Evolutionary conservation across 2,797 vertebrate species (phyloP), one percentile per base, ranked within the genome.

Genomic region (Chromobotia macracanthus): DNA sequence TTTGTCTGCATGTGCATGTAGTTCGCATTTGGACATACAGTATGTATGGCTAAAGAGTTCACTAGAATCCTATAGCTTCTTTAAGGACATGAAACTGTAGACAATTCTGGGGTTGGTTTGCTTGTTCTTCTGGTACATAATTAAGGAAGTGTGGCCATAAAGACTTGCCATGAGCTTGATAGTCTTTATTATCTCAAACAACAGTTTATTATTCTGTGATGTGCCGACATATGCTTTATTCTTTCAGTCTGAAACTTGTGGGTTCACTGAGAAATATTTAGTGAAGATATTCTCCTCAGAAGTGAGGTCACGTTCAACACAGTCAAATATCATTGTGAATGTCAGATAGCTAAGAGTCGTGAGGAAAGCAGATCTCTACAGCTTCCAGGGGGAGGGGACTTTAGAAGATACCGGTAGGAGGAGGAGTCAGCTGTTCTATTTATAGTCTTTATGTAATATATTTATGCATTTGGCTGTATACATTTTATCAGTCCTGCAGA

Each of bases 131-230:
- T 83, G 82, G 77, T 72, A 46, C 63, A 63, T 23, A 35, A 67
- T 72, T 12, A 83, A 75, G 31, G 60, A 75, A 74, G 48, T 4
- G 11, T 74, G 65, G 69, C 55, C 19, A 18, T 44, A 7, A 51
- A 72, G 38, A 56, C 53, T n/a, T n/a, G n/a, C n/a, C n/a, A n/a
- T 15, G 28, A 58, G 63, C 69, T n/a, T 0, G 9, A 69, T 38
- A 64, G 69, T 64, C 66, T 68, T 56, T 79, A 70, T 64, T 79
- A 82, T 80, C 60, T 83, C 72, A 72, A 71, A 83, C 78, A 76
- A 72, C 81, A 80, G 66, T 66, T 83, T 76, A 75, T 79, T 83
- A 80, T 83, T 83, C 67, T 56, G 25, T 21, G 63, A 71, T 51
- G 71, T 71, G 66, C 68, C 70, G 77, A 67, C 77, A 9, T 66